These are phyloP conservation scores for Chondrosia reniformis DNA, from an alignment of 37 sponge, comb jelly and placozoan species.

Conservation along the genomic window DNA sequence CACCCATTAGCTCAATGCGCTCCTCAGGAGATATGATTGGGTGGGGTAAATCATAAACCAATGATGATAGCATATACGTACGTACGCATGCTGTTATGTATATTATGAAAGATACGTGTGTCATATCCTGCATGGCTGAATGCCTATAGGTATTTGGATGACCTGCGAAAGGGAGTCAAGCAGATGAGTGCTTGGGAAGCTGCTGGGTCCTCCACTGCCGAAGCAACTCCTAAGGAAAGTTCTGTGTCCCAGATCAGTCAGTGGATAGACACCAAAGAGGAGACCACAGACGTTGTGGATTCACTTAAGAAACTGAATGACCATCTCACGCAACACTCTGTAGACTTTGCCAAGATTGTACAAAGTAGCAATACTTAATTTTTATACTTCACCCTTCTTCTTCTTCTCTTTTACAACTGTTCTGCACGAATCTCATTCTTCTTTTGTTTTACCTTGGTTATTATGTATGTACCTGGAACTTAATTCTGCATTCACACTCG, in stretches of 20 bases:
- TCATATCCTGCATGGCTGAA: background rate
- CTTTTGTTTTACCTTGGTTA: too few relatives aligned
- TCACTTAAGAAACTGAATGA: constrained; percentile 10
- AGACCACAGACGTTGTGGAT: background rate
- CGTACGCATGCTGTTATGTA: too few relatives aligned
- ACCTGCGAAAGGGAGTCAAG: background rate
- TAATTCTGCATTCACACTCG: too few relatives aligned
- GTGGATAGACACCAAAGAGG: background rate
- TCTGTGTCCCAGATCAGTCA: background rate
- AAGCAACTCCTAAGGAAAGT: background rate
- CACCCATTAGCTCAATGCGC: too few relatives aligned
- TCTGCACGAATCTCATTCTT: too few relatives aligned
- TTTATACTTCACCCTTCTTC: background rate
- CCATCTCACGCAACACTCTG: background rate
- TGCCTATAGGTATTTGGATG: constrained; percentile 14
- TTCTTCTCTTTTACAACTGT: background rate
- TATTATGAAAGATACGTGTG: too few relatives aligned
- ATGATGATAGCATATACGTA: too few relatives aligned
- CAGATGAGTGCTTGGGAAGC: constrained; percentile 21
- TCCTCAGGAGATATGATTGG: too few relatives aligned
- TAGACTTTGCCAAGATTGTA: background rate
- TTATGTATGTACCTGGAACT: too few relatives aligned
- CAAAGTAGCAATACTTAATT: background rate
- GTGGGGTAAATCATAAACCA: too few relatives aligned
- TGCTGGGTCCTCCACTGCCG: background rate